Conservation (phyloP, 2,888 invertebrate genomes). For the Lomographa bimaculata region DNA sequence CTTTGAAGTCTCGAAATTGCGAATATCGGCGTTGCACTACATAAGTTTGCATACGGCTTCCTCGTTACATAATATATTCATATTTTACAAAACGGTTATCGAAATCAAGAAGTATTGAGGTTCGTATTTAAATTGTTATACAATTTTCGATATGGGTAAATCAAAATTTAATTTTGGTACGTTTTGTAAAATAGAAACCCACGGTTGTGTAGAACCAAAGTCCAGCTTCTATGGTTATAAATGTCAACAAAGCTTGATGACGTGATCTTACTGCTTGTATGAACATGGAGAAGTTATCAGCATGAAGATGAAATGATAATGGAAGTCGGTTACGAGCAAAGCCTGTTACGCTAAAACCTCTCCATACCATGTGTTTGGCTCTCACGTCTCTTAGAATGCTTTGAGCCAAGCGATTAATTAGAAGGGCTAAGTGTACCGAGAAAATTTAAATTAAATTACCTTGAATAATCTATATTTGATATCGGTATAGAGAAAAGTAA, state of each 20-base stretch:
- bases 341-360: constrained; percentile 48
- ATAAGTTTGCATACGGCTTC: constrained; percentile 39
- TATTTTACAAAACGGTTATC: background rate
- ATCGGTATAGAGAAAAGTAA: no score
- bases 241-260: constrained; percentile 60
- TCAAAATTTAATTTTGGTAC: background rate
- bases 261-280: constrained; percentile 43
- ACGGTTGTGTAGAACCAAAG: constrained; percentile 17
- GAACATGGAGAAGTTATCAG: constrained; percentile 59
- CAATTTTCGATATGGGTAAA: no score
- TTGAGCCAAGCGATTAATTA: constrained; percentile 8
- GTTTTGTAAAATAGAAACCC: background rate
- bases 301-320: constrained; percentile 50
- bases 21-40: constrained; percentile 54
- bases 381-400: constrained; percentile 18
- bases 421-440: no score
- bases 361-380: constrained; percentile 54
- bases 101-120: no score
- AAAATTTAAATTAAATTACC: no score
- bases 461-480: no score
- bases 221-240: constrained; percentile 35
- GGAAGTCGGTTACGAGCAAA: constrained; percentile 50
- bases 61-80: background rate
- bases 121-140: no score
- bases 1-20: constrained; percentile 42